Evolutionary conservation across 2,113 vertebrate genomes (phyloP), one percentile per base, ranked within the genome.

Genomic region (Ophthalmolycus amberensis): DNA sequence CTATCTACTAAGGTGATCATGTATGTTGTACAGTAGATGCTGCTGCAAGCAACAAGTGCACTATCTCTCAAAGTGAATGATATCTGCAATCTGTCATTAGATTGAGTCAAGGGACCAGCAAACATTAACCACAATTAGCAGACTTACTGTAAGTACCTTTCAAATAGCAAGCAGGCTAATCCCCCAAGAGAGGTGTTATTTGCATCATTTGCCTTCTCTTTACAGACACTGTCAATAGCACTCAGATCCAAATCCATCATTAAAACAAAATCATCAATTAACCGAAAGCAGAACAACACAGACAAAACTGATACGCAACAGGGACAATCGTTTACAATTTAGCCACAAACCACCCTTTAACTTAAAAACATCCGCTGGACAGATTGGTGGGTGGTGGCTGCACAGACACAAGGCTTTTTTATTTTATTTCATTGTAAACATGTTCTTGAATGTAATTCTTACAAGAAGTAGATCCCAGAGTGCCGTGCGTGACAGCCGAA

Each of bases 91-190:
- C 66, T 54, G 82, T 85, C 83, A 89, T 85, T 85, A 70, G 66
- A 80, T 78, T 68, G 75, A 87, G 80, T 83, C 80, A 62, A 77
- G 88, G 83, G 84, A 89, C 64, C 67, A 71, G 62, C 62, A 87
- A 87, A 87, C 74, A 91, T 87, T 87, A 91, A 83, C 83, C 46
- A 88, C 82, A 88, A 89, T 92, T 93, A 90, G 79, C 70, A 80
- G 87, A 90, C 81, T 91, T 90, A 90, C 82, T 84, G 85, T 90
- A 81, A 92, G 87, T 92, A 85, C 71, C 86, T 91, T 89, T 89
- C 85, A 88, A 86, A 90, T 83, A 91, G 72, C 75, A 58, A 59
- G 42, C 72, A 48, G 64, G 34, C 80, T 90, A 90, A 91, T 90
- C 86, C 83, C 90, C 87, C 90, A 71, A 59, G 80, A 85, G 89